Conservation (phyloP, 2,888 invertebrate species). For the Tinea semifulvella region DNA sequence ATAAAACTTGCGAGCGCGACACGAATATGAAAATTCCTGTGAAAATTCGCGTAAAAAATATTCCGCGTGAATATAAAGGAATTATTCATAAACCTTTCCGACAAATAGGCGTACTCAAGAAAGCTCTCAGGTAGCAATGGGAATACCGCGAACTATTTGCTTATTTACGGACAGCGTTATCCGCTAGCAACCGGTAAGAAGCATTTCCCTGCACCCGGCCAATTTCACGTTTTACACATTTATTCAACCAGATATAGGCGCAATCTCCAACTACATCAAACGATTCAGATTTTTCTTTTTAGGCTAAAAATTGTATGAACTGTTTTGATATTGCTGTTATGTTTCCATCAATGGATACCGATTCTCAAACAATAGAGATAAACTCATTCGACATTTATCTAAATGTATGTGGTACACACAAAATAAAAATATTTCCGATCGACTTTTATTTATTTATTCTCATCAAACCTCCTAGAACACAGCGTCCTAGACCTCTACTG, state of each 20-base stretch:
- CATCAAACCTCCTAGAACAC: no score
- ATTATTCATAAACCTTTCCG: slow-evolving; percentile 39
- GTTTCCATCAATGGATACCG: no score
- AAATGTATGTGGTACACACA: no score
- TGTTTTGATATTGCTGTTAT: no score
- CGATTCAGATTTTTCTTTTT: background rate
- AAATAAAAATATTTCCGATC: no score
- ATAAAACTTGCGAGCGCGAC: slow-evolving; percentile 11
- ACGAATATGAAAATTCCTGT: slow-evolving; percentile 10
- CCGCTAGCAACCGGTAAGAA: background rate
- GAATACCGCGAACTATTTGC: slow-evolving; percentile 21
- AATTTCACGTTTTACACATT: slow-evolving; percentile 8
- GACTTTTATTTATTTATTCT: no score
- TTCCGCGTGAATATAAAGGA: slow-evolving; percentile 27
- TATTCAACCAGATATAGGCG: background rate
- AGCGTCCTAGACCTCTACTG: no score
- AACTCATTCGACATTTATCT: no score
- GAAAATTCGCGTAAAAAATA: slow-evolving; percentile 14
- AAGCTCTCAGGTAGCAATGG: slow-evolving; percentile 20
- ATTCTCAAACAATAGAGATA: no score
- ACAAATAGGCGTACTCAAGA: slow-evolving; percentile 26
- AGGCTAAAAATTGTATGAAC: no score
- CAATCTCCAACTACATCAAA: background rate
- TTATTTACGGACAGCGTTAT: slow-evolving; percentile 18
- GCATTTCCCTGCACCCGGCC: slow-evolving; percentile 7